Base-by-base conservation (phyloP, 2,797 vertebrate species). In the Dallia pectoralis region DNA sequence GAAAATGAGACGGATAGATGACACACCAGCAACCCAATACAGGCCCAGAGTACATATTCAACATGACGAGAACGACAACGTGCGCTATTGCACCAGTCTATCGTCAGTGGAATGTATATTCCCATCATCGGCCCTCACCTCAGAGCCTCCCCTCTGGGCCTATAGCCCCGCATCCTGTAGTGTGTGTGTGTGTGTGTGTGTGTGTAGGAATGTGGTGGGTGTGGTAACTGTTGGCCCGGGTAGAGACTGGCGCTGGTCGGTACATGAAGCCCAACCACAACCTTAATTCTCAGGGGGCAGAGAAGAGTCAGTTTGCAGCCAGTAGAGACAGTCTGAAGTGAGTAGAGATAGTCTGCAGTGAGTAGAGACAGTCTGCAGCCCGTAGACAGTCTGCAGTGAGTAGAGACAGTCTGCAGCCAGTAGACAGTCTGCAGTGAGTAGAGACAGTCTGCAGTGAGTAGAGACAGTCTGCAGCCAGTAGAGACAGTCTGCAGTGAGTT, bases 231-330 rank as follows among this genome's bases (percentile, higher is more conserved):
- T 44, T 67, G 80, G 82, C 76, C 77, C 32, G 72, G 87, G 82
- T 81, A 85, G 83, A 85, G 90, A 85, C 89, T 85, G 88, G 89
- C 84, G 84, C 87, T 71, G 61, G 84, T 82, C n/a, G 74, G 86
- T 86, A 88, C 84, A 81, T 77, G 80, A 70, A 80, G 76, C 73
- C 79, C 70, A 30, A 74, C 61, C 84, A 74, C 77, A 51, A 73
- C 76, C 67, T 75, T 48, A 72, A n/a, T 40, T 40, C 76, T 76
- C 63, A 73, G 72, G 73, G 56, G 69, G 73, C 65, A 36, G 63
- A 75, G 76, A 74, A 65, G 74, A 83, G 74, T 77, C 78, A 81
- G 69, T 36, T 71, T 48, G 69, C n/a, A 36, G 76, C 78, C 77
- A 74, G 76, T 22, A 47, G 32, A 67, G 66, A 69, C 68, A 22